phyloP scores from a whole-genome alignment of 2,113 vertebrate species.

The Corythoichthys intestinalis region DNA sequence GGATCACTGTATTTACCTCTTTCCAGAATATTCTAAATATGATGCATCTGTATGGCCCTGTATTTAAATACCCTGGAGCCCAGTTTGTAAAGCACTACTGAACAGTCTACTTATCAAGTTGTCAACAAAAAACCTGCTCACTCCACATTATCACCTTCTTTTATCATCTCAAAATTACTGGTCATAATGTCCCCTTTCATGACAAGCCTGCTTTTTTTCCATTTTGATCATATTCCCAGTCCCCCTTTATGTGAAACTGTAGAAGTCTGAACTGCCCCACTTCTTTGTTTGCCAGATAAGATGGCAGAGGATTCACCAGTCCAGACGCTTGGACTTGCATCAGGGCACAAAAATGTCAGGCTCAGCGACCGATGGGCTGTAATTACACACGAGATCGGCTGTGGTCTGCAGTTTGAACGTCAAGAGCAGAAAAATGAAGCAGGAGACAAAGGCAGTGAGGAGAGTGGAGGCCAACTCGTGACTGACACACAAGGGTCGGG shows the following conservation, averaged over 20 bases:
- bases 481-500: conserved; percentile 11
- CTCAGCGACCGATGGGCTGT: conserved; percentile 71
- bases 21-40: too few relatives aligned
- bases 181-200: too few relatives aligned
- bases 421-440: conserved; percentile 43
- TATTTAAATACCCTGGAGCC: too few relatives aligned
- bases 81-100: too few relatives aligned
- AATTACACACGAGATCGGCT: conserved; percentile 75
- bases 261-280: background rate
- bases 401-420: conserved; percentile 69
- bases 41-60: too few relatives aligned
- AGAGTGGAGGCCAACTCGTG: conserved; percentile 17
- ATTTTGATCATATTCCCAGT: too few relatives aligned
- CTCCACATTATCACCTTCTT: too few relatives aligned
- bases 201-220: too few relatives aligned
- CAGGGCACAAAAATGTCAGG: conserved; percentile 71
- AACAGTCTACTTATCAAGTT: too few relatives aligned
- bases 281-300: conserved; percentile 19
- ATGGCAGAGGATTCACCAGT: conserved; percentile 52
- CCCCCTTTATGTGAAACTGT: background rate
- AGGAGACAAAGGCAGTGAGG: conserved; percentile 6
- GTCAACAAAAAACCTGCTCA: too few relatives aligned
- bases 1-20: too few relatives aligned
- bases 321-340: conserved; percentile 62
- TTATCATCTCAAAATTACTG: too few relatives aligned